Evolutionary conservation across 1,140 invertebrate species (phyloP).

Genomic region (Philotrypesis tridentata): DNA sequence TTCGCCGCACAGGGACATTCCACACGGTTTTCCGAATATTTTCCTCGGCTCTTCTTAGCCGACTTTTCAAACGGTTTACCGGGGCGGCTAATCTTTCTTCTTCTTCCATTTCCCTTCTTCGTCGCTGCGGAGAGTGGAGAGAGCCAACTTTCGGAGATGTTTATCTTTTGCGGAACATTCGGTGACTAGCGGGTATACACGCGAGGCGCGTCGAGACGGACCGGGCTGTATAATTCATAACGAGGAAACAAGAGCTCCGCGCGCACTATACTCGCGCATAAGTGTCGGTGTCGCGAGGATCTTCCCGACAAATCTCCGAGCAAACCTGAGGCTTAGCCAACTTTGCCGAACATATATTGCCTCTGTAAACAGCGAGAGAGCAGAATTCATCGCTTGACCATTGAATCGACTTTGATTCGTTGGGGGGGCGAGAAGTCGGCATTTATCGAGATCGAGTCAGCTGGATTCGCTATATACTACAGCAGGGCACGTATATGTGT

Average conservation of each 20-base stretch:
- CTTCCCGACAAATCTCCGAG: constrained; percentile 27
- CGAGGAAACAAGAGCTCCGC: constrained; percentile 26
- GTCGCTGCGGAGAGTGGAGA: too few relatives aligned
- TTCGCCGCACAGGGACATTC: background rate
- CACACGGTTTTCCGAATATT: background rate
- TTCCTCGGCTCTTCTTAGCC: background rate
- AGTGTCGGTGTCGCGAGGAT: too few relatives aligned
- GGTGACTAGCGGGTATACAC: too few relatives aligned
- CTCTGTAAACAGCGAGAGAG: constrained; percentile 29
- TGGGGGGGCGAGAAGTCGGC: background rate
- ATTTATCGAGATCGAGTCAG: too few relatives aligned
- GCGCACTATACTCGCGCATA: too few relatives aligned
- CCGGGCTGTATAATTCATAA: too few relatives aligned
- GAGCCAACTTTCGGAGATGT: background rate
- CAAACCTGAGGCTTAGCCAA: constrained; percentile 30
- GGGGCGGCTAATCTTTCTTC: background rate
- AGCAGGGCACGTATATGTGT: too few relatives aligned
- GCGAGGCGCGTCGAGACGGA: too few relatives aligned
- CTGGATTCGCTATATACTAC: too few relatives aligned
- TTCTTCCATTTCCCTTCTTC: background rate
- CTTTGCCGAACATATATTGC: constrained; percentile 25
- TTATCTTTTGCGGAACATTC: background rate
- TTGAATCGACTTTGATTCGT: too few relatives aligned
- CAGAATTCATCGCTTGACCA: background rate
- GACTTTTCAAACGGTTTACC: background rate